A percentile compares a stretch with the other conserved stretches of the same genome.
These are phyloP conservation scores for Cotesia vestalis DNA, from an alignment of 1,140 invertebrate genomes.

Conservation along the genomic window DNA sequence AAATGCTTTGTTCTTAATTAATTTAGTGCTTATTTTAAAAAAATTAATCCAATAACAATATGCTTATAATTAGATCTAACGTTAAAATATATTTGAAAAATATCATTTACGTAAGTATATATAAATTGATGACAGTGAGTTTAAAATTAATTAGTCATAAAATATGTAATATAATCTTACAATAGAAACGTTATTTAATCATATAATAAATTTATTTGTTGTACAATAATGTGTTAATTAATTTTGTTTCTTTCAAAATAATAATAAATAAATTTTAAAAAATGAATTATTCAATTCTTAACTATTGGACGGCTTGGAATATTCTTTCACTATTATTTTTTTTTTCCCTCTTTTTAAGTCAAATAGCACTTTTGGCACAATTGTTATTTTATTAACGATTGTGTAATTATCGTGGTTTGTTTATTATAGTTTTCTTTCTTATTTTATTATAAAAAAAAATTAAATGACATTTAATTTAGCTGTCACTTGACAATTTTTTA, in stretches of 20 bases:
- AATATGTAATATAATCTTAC: too few species aligned
- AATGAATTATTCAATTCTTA: slow-evolving; percentile 8
- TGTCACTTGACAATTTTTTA: too few species aligned
- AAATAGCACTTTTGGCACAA: slow-evolving; percentile 38
- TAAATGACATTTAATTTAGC: too few species aligned
- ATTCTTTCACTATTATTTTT: slow-evolving; percentile 20
- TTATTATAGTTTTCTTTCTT: neutral
- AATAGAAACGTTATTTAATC: too few species aligned
- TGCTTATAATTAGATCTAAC: too few species aligned
- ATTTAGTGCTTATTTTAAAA: neutral
- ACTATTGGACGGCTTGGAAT: slow-evolving; percentile 37
- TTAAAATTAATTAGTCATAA: too few species aligned
- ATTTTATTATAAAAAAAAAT: too few species aligned
- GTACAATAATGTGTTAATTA: slow-evolving; percentile 1
- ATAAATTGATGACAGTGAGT: too few species aligned
- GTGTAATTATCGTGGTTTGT: neutral
- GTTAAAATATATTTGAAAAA: too few species aligned
- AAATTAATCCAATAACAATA: too few species aligned
- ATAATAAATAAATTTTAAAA: slow-evolving; percentile 6
- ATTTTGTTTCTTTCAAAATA: neutral
- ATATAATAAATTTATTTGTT: neutral
- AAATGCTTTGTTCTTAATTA: neutral
- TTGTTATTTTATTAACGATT: slow-evolving; percentile 16
- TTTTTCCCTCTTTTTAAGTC: neutral
- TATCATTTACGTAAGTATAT: too few species aligned